phyloP scores from a whole-genome alignment of 2,797 vertebrate genomes.

The Coregonus ussuriensis region DNA sequence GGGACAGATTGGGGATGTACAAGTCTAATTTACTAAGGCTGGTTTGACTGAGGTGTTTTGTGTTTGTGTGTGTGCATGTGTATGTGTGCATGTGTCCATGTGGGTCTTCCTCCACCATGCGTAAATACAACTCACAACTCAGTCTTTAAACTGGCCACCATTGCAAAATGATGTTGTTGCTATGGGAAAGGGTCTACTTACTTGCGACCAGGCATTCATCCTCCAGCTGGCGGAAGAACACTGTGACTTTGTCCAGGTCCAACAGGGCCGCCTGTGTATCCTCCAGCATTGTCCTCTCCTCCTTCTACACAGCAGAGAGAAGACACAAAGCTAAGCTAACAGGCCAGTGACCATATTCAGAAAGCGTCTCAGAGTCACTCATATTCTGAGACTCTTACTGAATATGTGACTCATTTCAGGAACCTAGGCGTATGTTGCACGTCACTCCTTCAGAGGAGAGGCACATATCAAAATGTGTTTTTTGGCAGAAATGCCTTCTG shows the following conservation, averaged over 20 bases:
- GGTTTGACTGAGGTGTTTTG: slow-evolving; percentile 4
- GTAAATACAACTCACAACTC: background rate
- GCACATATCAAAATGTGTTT: too few relatives aligned
- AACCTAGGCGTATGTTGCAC: too few relatives aligned
- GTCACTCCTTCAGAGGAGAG: too few relatives aligned
- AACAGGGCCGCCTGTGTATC: slow-evolving; percentile 90
- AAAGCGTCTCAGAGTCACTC: background rate
- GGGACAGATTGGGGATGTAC: slow-evolving; percentile 30
- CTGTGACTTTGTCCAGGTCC: slow-evolving; percentile 93
- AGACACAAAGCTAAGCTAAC: background rate
- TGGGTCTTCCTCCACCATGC: background rate
- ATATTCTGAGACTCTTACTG: background rate
- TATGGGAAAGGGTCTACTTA: slow-evolving; percentile 70
- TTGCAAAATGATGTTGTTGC: background rate
- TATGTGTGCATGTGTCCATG: background rate
- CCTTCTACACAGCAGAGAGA: slow-evolving; percentile 75
- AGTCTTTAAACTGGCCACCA: background rate
- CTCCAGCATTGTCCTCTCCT: slow-evolving; percentile 92
- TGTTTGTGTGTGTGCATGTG: too few relatives aligned
- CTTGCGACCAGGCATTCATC: slow-evolving; percentile 93
- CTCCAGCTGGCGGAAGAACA: slow-evolving; percentile 91
- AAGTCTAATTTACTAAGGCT: slow-evolving; percentile 42
- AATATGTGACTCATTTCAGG: too few relatives aligned
- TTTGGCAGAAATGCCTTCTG: too few relatives aligned
- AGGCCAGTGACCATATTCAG: background rate